Base-by-base conservation (phyloP, 2,797 vertebrate genomes). In the Lutjanus argentimaculatus region DNA sequence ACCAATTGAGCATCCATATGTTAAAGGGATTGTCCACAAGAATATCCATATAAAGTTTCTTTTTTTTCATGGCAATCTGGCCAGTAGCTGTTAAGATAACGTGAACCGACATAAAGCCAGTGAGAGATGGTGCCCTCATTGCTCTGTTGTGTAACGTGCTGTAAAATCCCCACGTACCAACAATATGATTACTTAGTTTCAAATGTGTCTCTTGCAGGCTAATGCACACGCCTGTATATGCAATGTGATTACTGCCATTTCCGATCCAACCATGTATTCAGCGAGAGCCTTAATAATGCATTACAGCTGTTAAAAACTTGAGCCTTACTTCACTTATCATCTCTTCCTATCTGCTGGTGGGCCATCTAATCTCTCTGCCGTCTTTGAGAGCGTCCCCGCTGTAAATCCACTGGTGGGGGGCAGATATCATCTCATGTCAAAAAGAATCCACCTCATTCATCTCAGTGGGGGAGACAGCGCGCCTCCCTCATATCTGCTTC, bases 371-470 rank as follows among this genome's bases (percentile, higher is more conserved):
- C 84, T 88, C 68, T 82, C 46, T 52, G 67, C 68, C 53, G 30
- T 88, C 77, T 80, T 68, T 73, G 77, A 86, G 68, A 83, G 75
- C 19, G 4, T 72, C 73, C 56, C 69, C 16, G 85, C 77, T 85
- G 85, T 72, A 89, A 85, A 90, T 85, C 90, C 75, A 87, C 82
- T 84, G 80, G 74, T 87, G 72, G 78, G 58, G 66, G 73, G 77
- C 77, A 85, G 91, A 92, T 91, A 86, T 46, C 72, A 83, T 90
- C 86, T 87, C 78, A 83, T 85, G 83, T 82, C 74, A 80, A 84
- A 83, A 86, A 90, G 79, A 92, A 90, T 83, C 67, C 80, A 71
- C 75, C 70, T 87, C 86, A 87, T 88, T 87, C 81, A 89, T 92
- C 85, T 94, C 75, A 17, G 67, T 15, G 59, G 75, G 79, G 79